phyloP scores from a whole-genome alignment of 2,888 invertebrate species.

The Lepidocyrtinus sp. region DNA sequence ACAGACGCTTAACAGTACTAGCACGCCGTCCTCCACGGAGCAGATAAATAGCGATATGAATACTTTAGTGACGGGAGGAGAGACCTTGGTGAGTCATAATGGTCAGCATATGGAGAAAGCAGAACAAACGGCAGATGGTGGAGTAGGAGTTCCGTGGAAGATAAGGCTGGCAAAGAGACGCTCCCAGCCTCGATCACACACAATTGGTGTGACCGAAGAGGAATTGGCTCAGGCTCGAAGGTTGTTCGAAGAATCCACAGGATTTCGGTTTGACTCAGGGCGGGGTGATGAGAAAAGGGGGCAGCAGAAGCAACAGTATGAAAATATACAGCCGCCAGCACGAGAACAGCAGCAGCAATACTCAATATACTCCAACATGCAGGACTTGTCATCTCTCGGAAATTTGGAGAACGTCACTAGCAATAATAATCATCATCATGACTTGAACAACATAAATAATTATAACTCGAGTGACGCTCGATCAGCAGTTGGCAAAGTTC shows the following conservation, averaged over 20 bases:
- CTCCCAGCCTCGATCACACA: slow-evolving; percentile 79
- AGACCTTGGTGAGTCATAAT: neutral
- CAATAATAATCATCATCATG: neutral
- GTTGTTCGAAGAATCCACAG: slow-evolving; percentile 78
- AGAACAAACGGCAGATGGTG: neutral
- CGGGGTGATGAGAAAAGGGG: neutral
- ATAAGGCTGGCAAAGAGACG: slow-evolving; percentile 70
- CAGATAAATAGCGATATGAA: slow-evolving; percentile 1
- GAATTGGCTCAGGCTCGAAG: slow-evolving; percentile 85
- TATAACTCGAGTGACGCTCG: slow-evolving; percentile 36
- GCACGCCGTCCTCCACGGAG: slow-evolving; percentile 17
- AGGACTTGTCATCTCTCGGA: slow-evolving; percentile 50
- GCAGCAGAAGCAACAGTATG: slow-evolving; percentile 14
- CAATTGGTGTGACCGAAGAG: slow-evolving; percentile 86
- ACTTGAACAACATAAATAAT: slow-evolving; percentile 30
- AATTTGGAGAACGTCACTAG: slow-evolving; percentile 10
- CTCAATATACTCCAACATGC: slow-evolving; percentile 41
- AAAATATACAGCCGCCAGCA: no score
- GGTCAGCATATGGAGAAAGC: neutral
- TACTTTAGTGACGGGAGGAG: slow-evolving; percentile 31
- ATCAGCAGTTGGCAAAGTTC: slow-evolving; percentile 53
- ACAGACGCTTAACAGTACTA: slow-evolving; percentile 18
- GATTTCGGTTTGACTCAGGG: slow-evolving; percentile 41
- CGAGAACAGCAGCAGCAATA: neutral
- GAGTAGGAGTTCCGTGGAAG: slow-evolving; percentile 70